A percentile compares a stretch with the other conserved stretches of the same genome.
These are phyloP conservation scores for Gryllus bimaculatus DNA, from an alignment of 1,140 invertebrate genomes.

Conservation along the genomic window DNA sequence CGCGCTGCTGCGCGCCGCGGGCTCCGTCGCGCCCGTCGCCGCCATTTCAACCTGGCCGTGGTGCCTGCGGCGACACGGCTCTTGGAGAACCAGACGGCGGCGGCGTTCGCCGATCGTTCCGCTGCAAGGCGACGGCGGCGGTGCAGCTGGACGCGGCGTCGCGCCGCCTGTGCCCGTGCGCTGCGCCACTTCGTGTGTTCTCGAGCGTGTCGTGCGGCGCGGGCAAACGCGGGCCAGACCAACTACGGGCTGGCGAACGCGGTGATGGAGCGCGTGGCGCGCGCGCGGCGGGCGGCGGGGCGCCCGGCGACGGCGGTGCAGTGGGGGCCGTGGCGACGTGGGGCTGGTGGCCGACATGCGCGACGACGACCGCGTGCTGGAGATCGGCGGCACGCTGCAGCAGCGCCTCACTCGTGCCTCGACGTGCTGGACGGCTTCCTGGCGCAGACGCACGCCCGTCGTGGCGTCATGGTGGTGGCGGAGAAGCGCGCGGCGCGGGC, in stretches of 20 bases:
- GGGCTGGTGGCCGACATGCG: conserved; percentile 55
- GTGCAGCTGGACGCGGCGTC: conserved; percentile 39
- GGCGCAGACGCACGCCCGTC: not conserved
- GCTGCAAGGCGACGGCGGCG: not conserved
- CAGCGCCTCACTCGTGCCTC: not conserved
- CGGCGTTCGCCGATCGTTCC: not conserved
- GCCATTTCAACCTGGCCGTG: conserved; percentile 72
- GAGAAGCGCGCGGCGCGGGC: not conserved
- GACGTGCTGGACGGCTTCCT: not conserved
- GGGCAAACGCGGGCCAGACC: conserved; percentile 55
- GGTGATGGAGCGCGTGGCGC: conserved; percentile 53
- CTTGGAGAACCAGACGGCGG: conserved; percentile 49
- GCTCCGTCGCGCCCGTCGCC: conserved; percentile 50
- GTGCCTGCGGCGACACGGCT: conserved; percentile 46
- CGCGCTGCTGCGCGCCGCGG: conserved; percentile 47
- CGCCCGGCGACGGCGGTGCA: conserved; percentile 35
- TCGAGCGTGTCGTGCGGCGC: conserved; percentile 39
- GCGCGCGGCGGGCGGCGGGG: conserved; percentile 40
- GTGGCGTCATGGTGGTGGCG: not conserved
- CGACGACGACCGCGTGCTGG: conserved; percentile 47
- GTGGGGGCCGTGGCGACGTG: conserved; percentile 21
- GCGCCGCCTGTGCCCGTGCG: conserved; percentile 34
- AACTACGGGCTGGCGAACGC: conserved; percentile 61
- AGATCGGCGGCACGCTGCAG: not conserved
- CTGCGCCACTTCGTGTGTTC: conserved; percentile 46